Percentiles rank a stretch among this genome's conserved stretches.
These are phyloP conservation scores for Geothlypis trichas DNA, from an alignment of 2,113 vertebrate genomes.

Conservation along the genomic window DNA sequence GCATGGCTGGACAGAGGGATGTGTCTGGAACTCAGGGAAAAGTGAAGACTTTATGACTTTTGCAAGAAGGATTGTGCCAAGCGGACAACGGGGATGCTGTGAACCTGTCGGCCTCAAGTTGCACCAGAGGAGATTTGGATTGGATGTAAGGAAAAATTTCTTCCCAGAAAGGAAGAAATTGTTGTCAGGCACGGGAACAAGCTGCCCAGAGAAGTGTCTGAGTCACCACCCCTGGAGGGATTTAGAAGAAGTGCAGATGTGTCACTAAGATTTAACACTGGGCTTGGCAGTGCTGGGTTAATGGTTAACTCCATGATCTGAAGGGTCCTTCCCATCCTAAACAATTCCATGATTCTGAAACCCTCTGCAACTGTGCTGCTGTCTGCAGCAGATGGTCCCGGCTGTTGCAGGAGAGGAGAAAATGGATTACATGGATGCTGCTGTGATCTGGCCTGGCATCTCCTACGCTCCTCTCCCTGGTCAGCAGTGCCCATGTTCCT, in stretches of 20 bases:
- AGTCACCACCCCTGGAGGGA: background rate
- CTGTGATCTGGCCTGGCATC: conserved; percentile 19
- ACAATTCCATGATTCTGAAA: background rate
- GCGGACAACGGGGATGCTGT: fast-evolving
- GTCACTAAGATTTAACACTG: background rate
- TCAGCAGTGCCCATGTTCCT: background rate
- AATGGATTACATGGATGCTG: conserved; percentile 51
- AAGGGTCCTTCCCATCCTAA: background rate
- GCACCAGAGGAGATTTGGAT: background rate
- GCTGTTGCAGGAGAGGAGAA: conserved; percentile 17
- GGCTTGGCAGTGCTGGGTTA: background rate
- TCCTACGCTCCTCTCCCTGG: background rate
- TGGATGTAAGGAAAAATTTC: background rate
- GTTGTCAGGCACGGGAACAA: background rate
- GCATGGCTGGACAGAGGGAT: too few species aligned
- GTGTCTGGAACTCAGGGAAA: fast-evolving
- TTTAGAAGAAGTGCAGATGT: background rate
- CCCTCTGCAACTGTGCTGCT: background rate
- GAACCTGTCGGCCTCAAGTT: fast-evolving
- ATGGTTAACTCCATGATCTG: background rate
- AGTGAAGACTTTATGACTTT: background rate
- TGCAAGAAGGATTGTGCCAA: background rate
- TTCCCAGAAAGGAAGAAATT: background rate
- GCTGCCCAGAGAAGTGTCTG: background rate
- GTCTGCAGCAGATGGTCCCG: background rate